Percentiles rank a stretch among this genome's conserved stretches.
phyloP scores from a whole-genome alignment of 1,140 invertebrate genomes.

The Drosophila sproati region DNA sequence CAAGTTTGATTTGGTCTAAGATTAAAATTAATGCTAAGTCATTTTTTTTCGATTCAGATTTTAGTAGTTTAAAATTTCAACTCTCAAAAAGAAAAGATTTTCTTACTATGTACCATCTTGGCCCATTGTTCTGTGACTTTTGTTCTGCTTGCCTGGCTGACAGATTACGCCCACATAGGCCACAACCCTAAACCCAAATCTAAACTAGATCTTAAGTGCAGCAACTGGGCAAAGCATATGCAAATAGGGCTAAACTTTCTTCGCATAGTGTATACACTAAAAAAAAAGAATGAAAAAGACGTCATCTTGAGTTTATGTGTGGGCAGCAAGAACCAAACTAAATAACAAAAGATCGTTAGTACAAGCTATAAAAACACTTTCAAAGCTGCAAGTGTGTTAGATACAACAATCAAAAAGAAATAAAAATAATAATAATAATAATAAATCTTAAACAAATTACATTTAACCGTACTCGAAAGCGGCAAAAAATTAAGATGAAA shows the following conservation, averaged over 20 bases:
- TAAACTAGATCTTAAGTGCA: conserved; percentile 15
- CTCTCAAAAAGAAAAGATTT: neutral
- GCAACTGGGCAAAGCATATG: conserved; percentile 42
- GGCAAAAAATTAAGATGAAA: conserved; percentile 56
- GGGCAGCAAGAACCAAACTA: neutral
- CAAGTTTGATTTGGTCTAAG: neutral
- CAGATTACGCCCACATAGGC: conserved; percentile 16
- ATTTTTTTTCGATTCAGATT: too few species aligned
- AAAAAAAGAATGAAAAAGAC: neutral
- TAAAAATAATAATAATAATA: too few species aligned
- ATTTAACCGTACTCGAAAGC: conserved; percentile 67
- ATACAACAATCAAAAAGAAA: too few species aligned
- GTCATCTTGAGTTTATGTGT: conserved; percentile 31
- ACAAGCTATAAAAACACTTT: conserved; percentile 1
- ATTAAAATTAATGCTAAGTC: too few species aligned
- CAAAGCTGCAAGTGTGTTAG: conserved; percentile 7
- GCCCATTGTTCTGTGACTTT: conserved; percentile 9
- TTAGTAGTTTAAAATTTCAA: neutral
- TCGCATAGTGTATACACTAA: conserved; percentile 4
- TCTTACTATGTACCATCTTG: conserved; percentile 1
- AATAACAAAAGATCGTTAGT: neutral
- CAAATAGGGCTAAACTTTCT: conserved; percentile 71
- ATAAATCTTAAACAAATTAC: conserved; percentile 71
- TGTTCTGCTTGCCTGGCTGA: conserved; percentile 6
- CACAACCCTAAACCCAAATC: neutral